Conservation (phyloP, 2,797 vertebrate species). For the Tapirus indicus region DNA sequence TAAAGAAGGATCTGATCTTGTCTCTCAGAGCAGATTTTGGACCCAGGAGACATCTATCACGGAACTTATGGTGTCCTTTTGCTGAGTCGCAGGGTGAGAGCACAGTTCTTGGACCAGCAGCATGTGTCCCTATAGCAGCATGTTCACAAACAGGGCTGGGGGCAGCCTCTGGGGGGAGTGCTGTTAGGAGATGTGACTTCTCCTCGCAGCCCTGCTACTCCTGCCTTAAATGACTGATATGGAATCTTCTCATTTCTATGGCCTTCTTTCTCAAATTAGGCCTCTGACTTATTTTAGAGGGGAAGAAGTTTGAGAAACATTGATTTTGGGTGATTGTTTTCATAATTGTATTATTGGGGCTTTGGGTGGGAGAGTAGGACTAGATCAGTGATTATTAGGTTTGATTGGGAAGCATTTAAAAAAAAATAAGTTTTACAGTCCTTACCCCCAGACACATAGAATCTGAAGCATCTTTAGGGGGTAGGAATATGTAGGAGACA, state of each 20-base stretch:
- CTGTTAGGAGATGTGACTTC: neutral
- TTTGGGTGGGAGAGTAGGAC: neutral
- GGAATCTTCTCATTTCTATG: neutral
- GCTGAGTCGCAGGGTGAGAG: neutral
- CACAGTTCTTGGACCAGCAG: neutral
- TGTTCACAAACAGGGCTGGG: neutral
- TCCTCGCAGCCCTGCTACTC: neutral
- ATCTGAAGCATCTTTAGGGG: neutral
- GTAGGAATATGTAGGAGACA: neutral
- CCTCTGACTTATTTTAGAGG: neutral
- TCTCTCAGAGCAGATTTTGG: neutral
- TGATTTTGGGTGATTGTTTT: neutral
- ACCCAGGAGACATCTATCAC: neutral
- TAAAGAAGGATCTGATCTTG: neutral
- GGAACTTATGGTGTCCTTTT: neutral
- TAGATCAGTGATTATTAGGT: neutral
- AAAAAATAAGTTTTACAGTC: neutral
- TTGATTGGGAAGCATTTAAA: neutral
- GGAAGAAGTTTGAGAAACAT: neutral
- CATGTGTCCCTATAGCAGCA: accelerated
- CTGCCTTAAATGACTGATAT: neutral
- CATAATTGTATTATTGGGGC: neutral
- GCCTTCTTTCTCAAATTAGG: neutral
- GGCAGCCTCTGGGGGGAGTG: neutral
- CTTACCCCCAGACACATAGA: neutral